Conservation (phyloP, 2,888 invertebrate genomes). For the Adela reaumurella region DNA sequence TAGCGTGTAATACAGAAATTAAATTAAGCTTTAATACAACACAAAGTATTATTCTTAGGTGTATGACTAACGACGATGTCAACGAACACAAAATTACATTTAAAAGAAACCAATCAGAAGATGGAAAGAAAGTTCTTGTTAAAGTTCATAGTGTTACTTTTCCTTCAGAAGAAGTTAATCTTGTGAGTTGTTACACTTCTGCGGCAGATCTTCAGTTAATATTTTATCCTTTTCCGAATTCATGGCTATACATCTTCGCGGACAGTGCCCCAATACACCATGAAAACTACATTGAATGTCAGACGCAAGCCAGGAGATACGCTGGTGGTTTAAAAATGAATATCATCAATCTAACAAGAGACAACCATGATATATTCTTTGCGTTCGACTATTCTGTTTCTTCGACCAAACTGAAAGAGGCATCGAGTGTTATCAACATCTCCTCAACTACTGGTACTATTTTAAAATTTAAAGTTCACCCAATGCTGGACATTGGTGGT, state of each 20-base stretch:
- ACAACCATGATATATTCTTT: conserved; percentile 71
- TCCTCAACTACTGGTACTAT: conserved; percentile 61
- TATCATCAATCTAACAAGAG: conserved; percentile 38
- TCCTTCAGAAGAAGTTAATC: conserved; percentile 46
- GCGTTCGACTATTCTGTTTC: conserved; percentile 71
- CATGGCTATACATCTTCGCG: conserved; percentile 57
- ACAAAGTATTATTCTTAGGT: conserved; percentile 45
- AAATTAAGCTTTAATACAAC: conserved; percentile 22
- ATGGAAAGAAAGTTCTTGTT: conserved; percentile 23
- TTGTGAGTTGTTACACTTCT: conserved; percentile 47
- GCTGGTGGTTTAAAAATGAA: too few species aligned
- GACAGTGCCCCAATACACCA: too few species aligned
- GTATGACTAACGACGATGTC: conserved; percentile 34
- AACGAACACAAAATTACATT: conserved; percentile 23
- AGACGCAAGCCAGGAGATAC: too few species aligned
- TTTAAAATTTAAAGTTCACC: conserved; percentile 66
- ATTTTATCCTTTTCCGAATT: conserved; percentile 54
- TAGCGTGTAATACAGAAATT: conserved; percentile 29
- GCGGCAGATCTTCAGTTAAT: too few species aligned
- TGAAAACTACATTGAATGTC: too few species aligned
- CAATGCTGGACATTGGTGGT: conserved; percentile 75
- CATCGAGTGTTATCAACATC: conserved; percentile 64
- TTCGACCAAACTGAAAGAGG: conserved; percentile 57
- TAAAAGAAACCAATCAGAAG: conserved; percentile 34
- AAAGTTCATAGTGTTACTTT: conserved; percentile 50